A percentile compares a stretch with the other conserved stretches of the same genome.
phyloP scores from a whole-genome alignment of 2,797 vertebrate species.

The Aviceda cuculoides region DNA sequence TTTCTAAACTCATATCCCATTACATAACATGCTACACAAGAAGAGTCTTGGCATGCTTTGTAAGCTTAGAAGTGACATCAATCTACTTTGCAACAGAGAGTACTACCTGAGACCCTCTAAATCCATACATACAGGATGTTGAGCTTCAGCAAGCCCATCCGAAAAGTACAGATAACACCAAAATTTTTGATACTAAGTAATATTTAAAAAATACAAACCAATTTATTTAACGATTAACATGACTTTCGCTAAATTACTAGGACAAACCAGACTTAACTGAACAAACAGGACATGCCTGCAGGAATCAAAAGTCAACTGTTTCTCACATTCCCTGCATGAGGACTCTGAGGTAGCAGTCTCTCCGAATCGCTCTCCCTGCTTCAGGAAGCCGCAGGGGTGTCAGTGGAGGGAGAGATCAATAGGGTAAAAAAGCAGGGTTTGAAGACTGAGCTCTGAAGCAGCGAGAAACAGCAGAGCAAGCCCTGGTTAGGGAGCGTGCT shows the following conservation, averaged over 20 bases:
- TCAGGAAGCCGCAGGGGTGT: rapidly evolving
- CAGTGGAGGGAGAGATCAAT: rapidly evolving
- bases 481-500: rapidly evolving
- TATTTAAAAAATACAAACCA: neutral
- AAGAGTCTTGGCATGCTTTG: neutral
- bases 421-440: neutral
- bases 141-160: neutral
- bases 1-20: neutral
- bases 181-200: neutral
- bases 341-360: neutral
- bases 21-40: neutral
- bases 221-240: neutral
- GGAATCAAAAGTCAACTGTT: neutral
- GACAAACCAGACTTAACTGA: neutral
- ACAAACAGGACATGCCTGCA: neutral
- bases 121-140: rapidly evolving
- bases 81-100: neutral
- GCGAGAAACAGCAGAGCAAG: neutral
- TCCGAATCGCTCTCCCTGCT: neutral
- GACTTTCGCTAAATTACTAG: neutral
- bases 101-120: neutral
- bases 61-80: neutral
- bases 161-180: neutral
- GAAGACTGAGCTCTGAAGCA: neutral
- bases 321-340: neutral